Evolutionary conservation across 1,140 invertebrate genomes (phyloP), one percentile per base, ranked within the genome.

Genomic region (Lepidurus apus): DNA sequence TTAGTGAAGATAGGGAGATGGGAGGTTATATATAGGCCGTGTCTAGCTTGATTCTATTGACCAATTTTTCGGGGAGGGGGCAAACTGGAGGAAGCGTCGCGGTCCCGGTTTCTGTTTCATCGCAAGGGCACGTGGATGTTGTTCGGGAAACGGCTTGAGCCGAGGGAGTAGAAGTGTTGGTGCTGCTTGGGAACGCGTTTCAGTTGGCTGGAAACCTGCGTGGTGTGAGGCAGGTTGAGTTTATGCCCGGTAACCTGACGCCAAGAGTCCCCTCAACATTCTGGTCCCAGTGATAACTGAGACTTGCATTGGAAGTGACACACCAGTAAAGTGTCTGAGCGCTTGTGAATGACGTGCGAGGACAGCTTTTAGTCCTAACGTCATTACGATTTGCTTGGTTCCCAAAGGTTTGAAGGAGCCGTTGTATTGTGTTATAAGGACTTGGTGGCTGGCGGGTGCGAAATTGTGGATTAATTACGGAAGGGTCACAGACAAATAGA

Each of bases 171-270:
- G 53, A 65, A 65, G 53, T 65, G 53, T 65, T 17, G 53, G 53
- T 65, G 53, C 53, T 65, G 53, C 21, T 21, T 7, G 53, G 53
- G 17, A 65, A 21, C 17, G 53, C 53, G 21, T 21, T 65, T 65
- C 53, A 65, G 53, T 65, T 65, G 53, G 53, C 53, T 8, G 53
- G 21, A 65, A 65, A 65, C 53, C 53, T 65, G 53, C 53, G 53
- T 65, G 17, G 53, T 65, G 53, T 21, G 7, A 65, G 34, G 53
- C 53, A 65, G 53, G n/a, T n/a, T 13, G 17, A 7, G 1, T 65
- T 65, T 9, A 21, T 65, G 53, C 2, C 17, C 45, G 45, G 45
- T 47, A 1, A 11, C 45, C 21, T 21, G 53, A 13, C 17, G 53
- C 13, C 17, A 47, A 10, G 1, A 47, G 17, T 17, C 17, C 17